phyloP scores from a whole-genome alignment of 2,888 invertebrate species.

The Agrochola lota region DNA sequence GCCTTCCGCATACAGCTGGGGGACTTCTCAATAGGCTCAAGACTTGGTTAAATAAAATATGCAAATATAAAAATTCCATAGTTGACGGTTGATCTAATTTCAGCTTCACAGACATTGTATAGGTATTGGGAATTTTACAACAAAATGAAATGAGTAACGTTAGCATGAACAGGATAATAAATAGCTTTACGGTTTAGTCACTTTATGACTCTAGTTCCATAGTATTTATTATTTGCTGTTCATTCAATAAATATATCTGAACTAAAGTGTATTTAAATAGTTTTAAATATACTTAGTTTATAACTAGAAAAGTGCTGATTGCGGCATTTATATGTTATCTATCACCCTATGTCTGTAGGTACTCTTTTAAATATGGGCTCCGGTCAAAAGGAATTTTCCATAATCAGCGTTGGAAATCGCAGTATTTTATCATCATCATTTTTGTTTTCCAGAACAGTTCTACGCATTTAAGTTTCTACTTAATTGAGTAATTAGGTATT shows the following conservation, averaged over 20 bases:
- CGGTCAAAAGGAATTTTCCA: background rate
- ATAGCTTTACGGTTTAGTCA: slow-evolving; percentile 38
- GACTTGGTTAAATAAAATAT: too few relatives aligned
- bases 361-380: background rate
- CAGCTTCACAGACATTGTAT: background rate
- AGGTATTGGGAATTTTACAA: slow-evolving; percentile 33
- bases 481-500: slow-evolving; percentile 3
- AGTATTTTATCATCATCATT: background rate
- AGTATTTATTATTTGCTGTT: slow-evolving; percentile 24
- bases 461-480: background rate
- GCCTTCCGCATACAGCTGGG: background rate
- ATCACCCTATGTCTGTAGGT: background rate
- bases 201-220: slow-evolving; percentile 31
- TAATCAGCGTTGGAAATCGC: background rate
- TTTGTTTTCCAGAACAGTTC: slow-evolving; percentile 1
- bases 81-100: background rate
- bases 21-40: too few relatives aligned
- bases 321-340: background rate
- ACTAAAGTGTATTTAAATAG: background rate
- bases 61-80: background rate
- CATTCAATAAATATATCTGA: slow-evolving; percentile 35
- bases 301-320: background rate
- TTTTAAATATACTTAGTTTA: background rate
- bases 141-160: slow-evolving; percentile 40
- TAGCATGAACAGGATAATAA: slow-evolving; percentile 52